These are phyloP conservation scores for Strix aluco DNA, from an alignment of 2,113 vertebrate species.

Conservation along the genomic window DNA sequence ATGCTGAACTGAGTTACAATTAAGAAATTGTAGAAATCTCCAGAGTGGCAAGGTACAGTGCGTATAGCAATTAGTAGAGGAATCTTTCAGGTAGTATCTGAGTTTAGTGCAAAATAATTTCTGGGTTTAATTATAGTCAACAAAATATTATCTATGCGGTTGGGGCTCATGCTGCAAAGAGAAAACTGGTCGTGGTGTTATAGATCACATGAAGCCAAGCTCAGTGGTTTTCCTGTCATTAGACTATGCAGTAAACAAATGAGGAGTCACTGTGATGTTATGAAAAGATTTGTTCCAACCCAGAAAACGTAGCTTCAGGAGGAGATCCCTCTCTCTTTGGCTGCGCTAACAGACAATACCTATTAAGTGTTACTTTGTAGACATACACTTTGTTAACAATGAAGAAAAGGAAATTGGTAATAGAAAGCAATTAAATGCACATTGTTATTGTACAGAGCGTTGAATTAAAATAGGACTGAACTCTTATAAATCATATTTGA, in stretches of 20 bases:
- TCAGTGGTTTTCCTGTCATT: not conserved
- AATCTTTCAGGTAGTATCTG: not conserved
- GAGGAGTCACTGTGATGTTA: not conserved
- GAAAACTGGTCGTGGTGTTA: not conserved
- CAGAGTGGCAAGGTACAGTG: not conserved
- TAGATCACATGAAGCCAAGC: not conserved
- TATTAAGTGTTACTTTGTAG: slow-evolving; percentile 1
- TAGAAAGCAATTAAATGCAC: not conserved
- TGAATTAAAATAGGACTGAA: not conserved
- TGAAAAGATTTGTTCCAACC: not conserved
- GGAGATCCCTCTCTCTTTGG: not conserved
- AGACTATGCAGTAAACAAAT: not conserved
- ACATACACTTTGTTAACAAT: not conserved
- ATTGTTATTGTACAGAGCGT: not conserved
- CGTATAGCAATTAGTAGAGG: not conserved
- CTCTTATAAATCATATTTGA: not conserved
- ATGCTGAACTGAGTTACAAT: not conserved
- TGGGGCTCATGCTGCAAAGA: not conserved
- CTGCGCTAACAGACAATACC: not conserved
- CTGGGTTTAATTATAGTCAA: not conserved
- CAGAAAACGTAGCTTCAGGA: not conserved
- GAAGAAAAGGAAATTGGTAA: not conserved
- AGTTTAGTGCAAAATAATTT: not conserved
- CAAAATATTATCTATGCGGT: not conserved
- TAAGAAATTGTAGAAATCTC: slow-evolving; percentile 6